Conservation (phyloP, 2,888 invertebrate species). For the Mimas tiliae region DNA sequence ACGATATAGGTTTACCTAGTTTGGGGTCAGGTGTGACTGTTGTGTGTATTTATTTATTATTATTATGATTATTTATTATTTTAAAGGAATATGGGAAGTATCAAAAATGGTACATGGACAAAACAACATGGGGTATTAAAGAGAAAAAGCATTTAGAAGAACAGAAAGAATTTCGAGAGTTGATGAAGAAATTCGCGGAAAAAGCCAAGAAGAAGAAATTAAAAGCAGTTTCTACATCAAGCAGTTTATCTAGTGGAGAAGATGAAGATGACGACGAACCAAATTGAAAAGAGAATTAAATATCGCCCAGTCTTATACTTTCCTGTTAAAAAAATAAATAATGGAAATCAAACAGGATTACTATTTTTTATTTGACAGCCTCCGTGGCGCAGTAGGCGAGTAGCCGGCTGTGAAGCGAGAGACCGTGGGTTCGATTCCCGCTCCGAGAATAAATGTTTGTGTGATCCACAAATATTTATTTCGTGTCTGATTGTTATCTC, state of each 20-base stretch:
- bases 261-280: background rate
- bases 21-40: too few relatives aligned
- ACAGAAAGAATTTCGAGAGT: slow-evolving; percentile 53
- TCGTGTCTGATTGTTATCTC: too few relatives aligned
- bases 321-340: background rate
- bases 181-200: slow-evolving; percentile 48
- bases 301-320: background rate
- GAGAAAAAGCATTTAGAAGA: slow-evolving; percentile 55
- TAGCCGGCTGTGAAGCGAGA: too few relatives aligned
- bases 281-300: background rate
- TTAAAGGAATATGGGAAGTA: slow-evolving; percentile 65
- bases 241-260: background rate
- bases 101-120: slow-evolving; percentile 61
- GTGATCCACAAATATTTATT: too few relatives aligned
- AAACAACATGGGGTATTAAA: slow-evolving; percentile 59
- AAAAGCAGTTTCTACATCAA: background rate
- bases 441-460: too few relatives aligned
- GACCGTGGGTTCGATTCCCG: too few relatives aligned
- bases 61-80: background rate
- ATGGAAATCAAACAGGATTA: too few relatives aligned
- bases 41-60: too few relatives aligned
- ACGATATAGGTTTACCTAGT: too few relatives aligned
- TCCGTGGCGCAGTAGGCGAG: too few relatives aligned
- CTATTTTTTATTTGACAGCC: too few relatives aligned
- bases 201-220: slow-evolving; percentile 47